A percentile compares a stretch with the other conserved stretches of the same genome.
phyloP scores from a whole-genome alignment of 2,888 invertebrate genomes.

The Cheilosia soror region DNA sequence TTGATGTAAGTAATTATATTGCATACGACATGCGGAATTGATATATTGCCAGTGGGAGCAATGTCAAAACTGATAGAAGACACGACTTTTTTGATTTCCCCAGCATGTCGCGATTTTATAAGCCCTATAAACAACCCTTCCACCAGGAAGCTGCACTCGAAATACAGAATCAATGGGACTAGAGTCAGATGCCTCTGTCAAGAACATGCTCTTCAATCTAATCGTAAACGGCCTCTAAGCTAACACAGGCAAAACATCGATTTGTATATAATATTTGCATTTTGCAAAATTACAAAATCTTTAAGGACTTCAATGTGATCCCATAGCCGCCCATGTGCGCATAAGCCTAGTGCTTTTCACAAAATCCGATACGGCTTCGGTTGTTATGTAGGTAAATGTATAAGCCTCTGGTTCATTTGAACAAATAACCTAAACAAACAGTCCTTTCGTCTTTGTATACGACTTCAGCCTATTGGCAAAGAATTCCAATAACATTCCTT shows the following conservation, averaged over 20 bases:
- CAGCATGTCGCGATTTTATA: no score
- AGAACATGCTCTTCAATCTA: neutral
- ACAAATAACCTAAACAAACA: constrained; percentile 13
- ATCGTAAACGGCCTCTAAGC: neutral
- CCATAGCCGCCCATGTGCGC: neutral
- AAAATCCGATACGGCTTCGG: constrained; percentile 13
- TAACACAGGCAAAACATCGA: neutral
- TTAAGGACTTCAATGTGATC: neutral
- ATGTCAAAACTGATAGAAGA: neutral
- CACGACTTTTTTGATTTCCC: no score
- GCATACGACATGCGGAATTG: neutral
- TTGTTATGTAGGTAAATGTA: neutral
- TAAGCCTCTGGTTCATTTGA: neutral
- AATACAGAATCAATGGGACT: no score
- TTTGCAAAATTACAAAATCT: constrained; percentile 25
- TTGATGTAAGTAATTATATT: neutral
- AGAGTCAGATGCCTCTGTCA: no score
- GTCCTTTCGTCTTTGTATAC: no score
- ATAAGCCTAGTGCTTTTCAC: constrained; percentile 22
- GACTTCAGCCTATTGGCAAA: neutral
- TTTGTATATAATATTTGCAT: constrained; percentile 18
- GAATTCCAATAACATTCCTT: constrained; percentile 21
- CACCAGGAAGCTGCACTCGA: no score
- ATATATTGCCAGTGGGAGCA: neutral
- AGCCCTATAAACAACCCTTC: no score